These are phyloP conservation scores for Calephelis nemesis DNA, from an alignment of 1,140 invertebrate species.

Conservation along the genomic window DNA sequence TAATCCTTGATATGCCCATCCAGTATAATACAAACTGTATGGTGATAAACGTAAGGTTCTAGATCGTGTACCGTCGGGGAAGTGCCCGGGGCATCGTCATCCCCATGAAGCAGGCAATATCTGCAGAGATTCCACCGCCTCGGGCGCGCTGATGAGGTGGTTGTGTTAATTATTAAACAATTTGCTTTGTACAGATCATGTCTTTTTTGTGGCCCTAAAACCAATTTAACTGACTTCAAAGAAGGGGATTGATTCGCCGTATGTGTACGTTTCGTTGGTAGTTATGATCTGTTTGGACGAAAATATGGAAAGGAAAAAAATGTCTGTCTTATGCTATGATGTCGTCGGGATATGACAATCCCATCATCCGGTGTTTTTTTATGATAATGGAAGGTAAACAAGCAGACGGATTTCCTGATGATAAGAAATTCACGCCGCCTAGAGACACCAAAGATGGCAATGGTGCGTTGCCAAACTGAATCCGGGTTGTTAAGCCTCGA, in stretches of 20 bases:
- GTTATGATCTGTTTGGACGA: no score
- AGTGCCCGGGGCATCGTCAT: constrained; percentile 40
- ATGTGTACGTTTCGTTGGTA: background rate
- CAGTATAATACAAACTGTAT: constrained; percentile 34
- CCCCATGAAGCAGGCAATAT: constrained; percentile 45
- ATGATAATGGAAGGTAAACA: no score
- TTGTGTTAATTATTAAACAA: constrained; percentile 50
- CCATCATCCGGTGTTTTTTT: no score
- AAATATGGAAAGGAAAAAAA: no score
- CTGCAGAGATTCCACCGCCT: constrained; percentile 43
- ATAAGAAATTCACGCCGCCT: no score
- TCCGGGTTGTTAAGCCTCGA: no score
- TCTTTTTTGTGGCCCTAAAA: constrained; percentile 6
- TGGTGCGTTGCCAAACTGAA: no score
- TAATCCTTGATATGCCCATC: constrained; percentile 42
- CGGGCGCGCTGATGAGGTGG: constrained; percentile 47
- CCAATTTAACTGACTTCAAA: constrained; percentile 8
- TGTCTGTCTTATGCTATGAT: no score
- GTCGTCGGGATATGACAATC: no score
- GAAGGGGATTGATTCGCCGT: background rate
- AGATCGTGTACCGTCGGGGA: constrained; percentile 25
- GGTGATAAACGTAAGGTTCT: constrained; percentile 25
- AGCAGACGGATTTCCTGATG: no score
- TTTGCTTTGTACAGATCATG: constrained; percentile 27
- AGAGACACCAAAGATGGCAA: no score